Percentiles rank a stretch among this genome's conserved stretches.
Evolutionary conservation across 2,797 vertebrate species (phyloP).

Genomic region (Loris lydekkerianus): DNA sequence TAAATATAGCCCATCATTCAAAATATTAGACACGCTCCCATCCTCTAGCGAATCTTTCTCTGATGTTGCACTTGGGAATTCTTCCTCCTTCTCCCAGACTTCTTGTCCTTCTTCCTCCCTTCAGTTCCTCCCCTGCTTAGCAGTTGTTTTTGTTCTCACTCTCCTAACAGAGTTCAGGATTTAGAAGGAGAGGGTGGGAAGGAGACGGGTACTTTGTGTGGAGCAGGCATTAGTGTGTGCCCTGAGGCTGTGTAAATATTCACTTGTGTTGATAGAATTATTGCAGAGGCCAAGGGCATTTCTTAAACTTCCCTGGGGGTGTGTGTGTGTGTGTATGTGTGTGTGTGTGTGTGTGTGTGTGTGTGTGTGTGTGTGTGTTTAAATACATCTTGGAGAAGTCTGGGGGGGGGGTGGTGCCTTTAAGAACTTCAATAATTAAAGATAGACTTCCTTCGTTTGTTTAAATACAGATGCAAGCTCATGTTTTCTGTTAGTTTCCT

Average conservation of each 20-base stretch:
- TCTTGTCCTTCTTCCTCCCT: not conserved
- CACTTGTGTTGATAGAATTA: not conserved
- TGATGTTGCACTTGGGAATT: not conserved
- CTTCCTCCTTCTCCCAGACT: not conserved
- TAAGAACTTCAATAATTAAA: conserved; percentile 54
- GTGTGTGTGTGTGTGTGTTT: conserved; percentile 17
- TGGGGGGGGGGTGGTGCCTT: not conserved
- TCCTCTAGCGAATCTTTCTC: not conserved
- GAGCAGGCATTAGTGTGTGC: not conserved
- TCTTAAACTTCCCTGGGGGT: not conserved
- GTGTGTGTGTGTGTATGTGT: conserved; percentile 57
- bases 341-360: conserved; percentile 50
- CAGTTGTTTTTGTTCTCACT: not conserved
- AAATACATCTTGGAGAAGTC: not conserved
- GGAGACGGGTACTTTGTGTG: not conserved
- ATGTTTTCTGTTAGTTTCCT: conserved; percentile 50
- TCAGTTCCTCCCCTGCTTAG: not conserved
- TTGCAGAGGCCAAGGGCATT: not conserved
- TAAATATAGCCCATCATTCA: not conserved
- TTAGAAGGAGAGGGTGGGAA: not conserved
- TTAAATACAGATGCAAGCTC: conserved; percentile 56
- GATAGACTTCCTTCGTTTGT: conserved; percentile 29
- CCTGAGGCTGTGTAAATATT: not conserved
- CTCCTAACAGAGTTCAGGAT: not conserved
- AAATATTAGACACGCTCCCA: not conserved